These are phyloP conservation scores for Micromussa lordhowensis DNA, from an alignment of 92 coral and sea anemone species.

Conservation along the genomic window DNA sequence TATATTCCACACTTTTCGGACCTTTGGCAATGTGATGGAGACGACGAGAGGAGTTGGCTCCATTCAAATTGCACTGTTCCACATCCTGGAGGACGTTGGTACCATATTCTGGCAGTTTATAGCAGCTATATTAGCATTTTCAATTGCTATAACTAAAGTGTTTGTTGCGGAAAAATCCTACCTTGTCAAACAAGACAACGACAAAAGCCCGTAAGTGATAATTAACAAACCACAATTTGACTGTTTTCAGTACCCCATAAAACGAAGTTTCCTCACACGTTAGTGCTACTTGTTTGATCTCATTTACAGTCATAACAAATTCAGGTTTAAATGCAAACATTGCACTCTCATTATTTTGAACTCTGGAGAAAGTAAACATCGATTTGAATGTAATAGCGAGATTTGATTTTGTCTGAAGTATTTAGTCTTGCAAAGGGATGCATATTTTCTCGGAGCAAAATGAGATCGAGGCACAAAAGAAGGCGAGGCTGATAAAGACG, in stretches of 20 bases:
- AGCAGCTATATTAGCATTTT: conserved; percentile 52
- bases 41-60: conserved; percentile 27
- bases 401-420: background rate
- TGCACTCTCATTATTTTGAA: too few relatives aligned
- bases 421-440: background rate
- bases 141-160: conserved; percentile 58
- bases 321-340: too few relatives aligned
- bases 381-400: background rate
- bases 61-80: conserved; percentile 57
- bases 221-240: background rate
- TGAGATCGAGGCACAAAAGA: background rate
- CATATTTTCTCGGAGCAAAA: background rate
- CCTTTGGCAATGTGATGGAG: conserved; percentile 59
- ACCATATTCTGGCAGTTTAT: conserved; percentile 49
- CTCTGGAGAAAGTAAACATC: too few relatives aligned
- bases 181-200: background rate
- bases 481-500: background rate
- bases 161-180: conserved; percentile 56
- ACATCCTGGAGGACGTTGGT: conserved; percentile 30
- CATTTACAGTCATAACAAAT: too few relatives aligned
- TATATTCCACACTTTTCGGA: conserved; percentile 47
- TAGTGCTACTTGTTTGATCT: background rate
- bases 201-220: conserved; percentile 12
- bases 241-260: background rate
- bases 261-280: too few relatives aligned